phyloP scores from a whole-genome alignment of 2,113 vertebrate genomes.

The Prochilodus magdalenae region DNA sequence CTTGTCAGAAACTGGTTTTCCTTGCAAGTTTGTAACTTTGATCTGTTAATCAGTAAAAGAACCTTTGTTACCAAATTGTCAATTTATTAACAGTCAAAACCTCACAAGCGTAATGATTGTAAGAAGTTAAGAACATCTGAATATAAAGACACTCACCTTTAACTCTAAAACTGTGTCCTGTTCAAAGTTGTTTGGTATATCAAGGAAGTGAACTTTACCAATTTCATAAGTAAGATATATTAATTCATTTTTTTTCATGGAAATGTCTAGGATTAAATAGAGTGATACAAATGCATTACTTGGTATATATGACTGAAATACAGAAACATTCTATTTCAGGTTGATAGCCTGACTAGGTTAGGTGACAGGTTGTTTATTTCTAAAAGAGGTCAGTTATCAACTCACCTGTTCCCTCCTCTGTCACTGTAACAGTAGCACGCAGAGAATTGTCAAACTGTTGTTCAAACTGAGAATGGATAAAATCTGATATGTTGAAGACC shows the following conservation, averaged over 20 bases:
- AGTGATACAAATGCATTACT: not conserved
- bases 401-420: slow-evolving; percentile 73
- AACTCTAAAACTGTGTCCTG: slow-evolving; percentile 56
- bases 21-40: slow-evolving; percentile 57
- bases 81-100: not conserved
- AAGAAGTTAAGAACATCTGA: not conserved
- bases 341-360: too few relatives aligned
- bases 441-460: not conserved
- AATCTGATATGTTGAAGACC: slow-evolving; percentile 30
- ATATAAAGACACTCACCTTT: slow-evolving; percentile 59
- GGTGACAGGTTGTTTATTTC: not conserved
- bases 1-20: slow-evolving; percentile 56
- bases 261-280: not conserved
- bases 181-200: slow-evolving; percentile 65
- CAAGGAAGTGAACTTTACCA: slow-evolving; percentile 67
- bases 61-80: not conserved
- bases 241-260: not conserved
- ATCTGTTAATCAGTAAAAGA: slow-evolving; percentile 55
- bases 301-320: too few relatives aligned
- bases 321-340: too few relatives aligned
- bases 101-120: not conserved
- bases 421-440: not conserved
- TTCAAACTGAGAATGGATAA: slow-evolving; percentile 47
- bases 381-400: not conserved
- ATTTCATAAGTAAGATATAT: slow-evolving; percentile 40